phyloP scores from a whole-genome alignment of 2,888 invertebrate species.

The Altica lythri region DNA sequence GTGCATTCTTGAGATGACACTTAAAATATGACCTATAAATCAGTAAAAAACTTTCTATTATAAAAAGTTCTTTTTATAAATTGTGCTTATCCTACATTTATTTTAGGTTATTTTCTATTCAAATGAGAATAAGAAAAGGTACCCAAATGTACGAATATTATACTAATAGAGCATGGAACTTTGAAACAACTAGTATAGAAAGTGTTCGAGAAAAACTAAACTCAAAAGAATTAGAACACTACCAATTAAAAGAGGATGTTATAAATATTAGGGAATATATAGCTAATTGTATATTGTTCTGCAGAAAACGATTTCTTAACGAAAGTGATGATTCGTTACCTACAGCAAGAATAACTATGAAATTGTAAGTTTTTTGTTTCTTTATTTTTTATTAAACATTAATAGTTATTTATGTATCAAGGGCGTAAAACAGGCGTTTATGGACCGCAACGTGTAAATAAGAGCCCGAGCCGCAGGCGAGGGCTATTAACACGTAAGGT shows the following conservation, averaged over 20 bases:
- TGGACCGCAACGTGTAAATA: background rate
- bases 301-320: slow-evolving; percentile 79
- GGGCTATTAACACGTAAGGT: too few relatives aligned
- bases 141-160: slow-evolving; percentile 90
- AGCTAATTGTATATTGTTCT: slow-evolving; percentile 77
- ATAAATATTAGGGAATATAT: slow-evolving; percentile 80
- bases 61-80: background rate
- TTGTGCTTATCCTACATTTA: background rate
- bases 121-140: slow-evolving; percentile 74
- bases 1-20: background rate
- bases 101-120: slow-evolving; percentile 28
- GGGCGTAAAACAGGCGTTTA: background rate
- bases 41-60: background rate
- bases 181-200: slow-evolving; percentile 62
- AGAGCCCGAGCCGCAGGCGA: background rate
- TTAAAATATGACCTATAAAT: background rate
- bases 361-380: slow-evolving; percentile 64
- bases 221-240: slow-evolving; percentile 66
- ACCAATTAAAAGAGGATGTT: slow-evolving; percentile 67
- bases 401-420: background rate
- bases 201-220: slow-evolving; percentile 65
- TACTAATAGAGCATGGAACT: slow-evolving; percentile 89
- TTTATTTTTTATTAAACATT: background rate
- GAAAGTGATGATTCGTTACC: slow-evolving; percentile 81
- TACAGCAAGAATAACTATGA: slow-evolving; percentile 77